Base-by-base conservation (phyloP, 2,888 invertebrate genomes). In the Drosophila birchii region DNA sequence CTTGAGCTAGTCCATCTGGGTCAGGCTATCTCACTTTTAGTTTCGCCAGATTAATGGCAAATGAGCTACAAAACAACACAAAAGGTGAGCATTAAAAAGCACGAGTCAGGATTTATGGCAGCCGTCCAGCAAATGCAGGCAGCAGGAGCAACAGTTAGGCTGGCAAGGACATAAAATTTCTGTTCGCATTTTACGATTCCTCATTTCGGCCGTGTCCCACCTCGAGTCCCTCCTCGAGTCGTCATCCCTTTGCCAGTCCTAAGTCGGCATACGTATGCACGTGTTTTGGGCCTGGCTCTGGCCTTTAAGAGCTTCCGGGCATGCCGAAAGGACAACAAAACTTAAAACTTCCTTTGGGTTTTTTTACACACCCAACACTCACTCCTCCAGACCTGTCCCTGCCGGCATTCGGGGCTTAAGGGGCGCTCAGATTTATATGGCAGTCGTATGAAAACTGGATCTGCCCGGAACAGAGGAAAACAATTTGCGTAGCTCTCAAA, bases 301-400 rank as follows among this genome's bases (percentile, higher is more conserved):
- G 78, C 32, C 71, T 85, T 76, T 78, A 75, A 73, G 74, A 75
- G 70, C 69, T 83, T 80, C 78, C 76, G 73, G 73, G 39, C 60
- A 62, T 45, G 61, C 54, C 69, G 69, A 63, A 66, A 67, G n/a
- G 63, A 53, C 62, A 77, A 59, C 57, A 26, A 69, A 64, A 75
- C 62, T 79, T 74, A 60, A 79, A 87, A 78, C 47, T 76, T 76
- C 59, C 59, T 72, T 58, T 71, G 34, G 59, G 14, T 23, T 56
- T 63, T 63, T 72, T 56, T 51, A 23, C 6, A 56, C 56, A 49
- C 49, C 32, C 32, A 14, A 49, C 32, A 51, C 61, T 20, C 53
- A 23, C 23, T 23, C 44, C 44, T 14, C 14, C 43, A 34, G 51
- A 4, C 1, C 6, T 41, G 11, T 18, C 18, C 45, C 32, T 3